Conservation (phyloP, 2,888 invertebrate species). For the Lordiphosa fenestrarum region DNA sequence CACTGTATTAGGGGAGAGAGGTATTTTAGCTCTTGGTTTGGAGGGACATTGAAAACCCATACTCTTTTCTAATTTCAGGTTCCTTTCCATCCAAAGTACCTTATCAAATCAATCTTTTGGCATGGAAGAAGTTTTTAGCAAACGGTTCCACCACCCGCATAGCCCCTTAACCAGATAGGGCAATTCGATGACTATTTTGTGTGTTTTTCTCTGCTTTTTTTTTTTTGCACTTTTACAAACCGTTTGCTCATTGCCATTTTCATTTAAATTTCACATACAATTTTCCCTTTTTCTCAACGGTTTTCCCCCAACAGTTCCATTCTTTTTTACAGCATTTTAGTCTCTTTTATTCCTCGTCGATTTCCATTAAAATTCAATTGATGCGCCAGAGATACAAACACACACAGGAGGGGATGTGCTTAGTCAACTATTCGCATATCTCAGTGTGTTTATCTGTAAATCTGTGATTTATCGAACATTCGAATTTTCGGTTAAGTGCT, state of each 20-base stretch:
- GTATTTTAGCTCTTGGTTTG: too few relatives aligned
- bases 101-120: too few relatives aligned
- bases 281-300: slow-evolving; percentile 56
- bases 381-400: slow-evolving; percentile 51
- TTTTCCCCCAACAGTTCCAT: slow-evolving; percentile 44
- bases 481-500: slow-evolving; percentile 76
- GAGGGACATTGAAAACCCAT: too few relatives aligned
- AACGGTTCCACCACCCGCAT: not conserved
- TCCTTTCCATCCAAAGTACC: too few relatives aligned
- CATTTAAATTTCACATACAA: slow-evolving; percentile 64
- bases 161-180: not conserved
- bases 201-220: too few relatives aligned
- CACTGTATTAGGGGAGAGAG: too few relatives aligned
- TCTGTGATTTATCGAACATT: slow-evolving; percentile 69
- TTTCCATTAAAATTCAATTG: slow-evolving; percentile 76
- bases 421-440: slow-evolving; percentile 53
- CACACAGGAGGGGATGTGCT: slow-evolving; percentile 39
- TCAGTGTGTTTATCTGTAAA: slow-evolving; percentile 4
- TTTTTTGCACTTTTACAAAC: slow-evolving; percentile 48
- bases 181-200: not conserved
- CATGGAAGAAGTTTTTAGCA: too few relatives aligned
- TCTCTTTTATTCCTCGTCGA: slow-evolving; percentile 76
- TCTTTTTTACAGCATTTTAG: slow-evolving; percentile 67
- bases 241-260: slow-evolving; percentile 64
- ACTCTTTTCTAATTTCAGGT: too few relatives aligned